Conservation (phyloP, 2,888 invertebrate species). For the Cynaeus angustus region DNA sequence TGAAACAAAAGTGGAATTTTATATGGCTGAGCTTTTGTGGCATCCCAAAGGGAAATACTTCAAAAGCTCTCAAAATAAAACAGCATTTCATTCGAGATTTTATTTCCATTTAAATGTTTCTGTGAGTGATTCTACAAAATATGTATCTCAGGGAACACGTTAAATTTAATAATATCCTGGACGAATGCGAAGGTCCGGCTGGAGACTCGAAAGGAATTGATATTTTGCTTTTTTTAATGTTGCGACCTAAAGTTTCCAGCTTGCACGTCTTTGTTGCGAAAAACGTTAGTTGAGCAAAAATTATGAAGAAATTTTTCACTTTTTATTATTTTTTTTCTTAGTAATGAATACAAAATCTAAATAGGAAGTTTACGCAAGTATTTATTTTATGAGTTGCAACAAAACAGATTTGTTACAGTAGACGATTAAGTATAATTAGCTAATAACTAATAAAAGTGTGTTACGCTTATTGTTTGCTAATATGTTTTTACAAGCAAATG, state of each 20-base stretch:
- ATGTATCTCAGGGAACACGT: constrained; percentile 43
- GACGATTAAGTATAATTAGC: constrained; percentile 21
- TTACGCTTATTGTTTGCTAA: constrained; percentile 29
- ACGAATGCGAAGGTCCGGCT: constrained; percentile 15
- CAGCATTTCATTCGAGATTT: constrained; percentile 57
- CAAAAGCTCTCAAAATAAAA: constrained; percentile 59
- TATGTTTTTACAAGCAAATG: constrained; percentile 12
- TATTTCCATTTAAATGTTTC: constrained; percentile 54
- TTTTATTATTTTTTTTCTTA: constrained; percentile 11
- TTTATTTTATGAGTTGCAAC: constrained; percentile 26
- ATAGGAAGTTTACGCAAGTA: constrained; percentile 38
- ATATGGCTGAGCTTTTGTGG: constrained; percentile 58
- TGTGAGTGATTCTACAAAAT: constrained; percentile 45
- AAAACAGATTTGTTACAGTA: constrained; percentile 20
- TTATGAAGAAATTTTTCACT: constrained; percentile 6
- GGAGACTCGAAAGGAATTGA: constrained; percentile 13
- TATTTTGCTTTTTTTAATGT: neutral
- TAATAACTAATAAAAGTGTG: constrained; percentile 13
- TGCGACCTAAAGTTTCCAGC: neutral
- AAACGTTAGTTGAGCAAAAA: constrained; percentile 9
- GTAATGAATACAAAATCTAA: constrained; percentile 5
- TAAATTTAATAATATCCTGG: constrained; percentile 44
- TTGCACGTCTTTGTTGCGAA: neutral
- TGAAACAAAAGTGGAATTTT: constrained; percentile 57
- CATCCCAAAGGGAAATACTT: constrained; percentile 60